These are phyloP conservation scores for Drosophila azteca DNA, from an alignment of 1,140 invertebrate species.

Conservation along the genomic window DNA sequence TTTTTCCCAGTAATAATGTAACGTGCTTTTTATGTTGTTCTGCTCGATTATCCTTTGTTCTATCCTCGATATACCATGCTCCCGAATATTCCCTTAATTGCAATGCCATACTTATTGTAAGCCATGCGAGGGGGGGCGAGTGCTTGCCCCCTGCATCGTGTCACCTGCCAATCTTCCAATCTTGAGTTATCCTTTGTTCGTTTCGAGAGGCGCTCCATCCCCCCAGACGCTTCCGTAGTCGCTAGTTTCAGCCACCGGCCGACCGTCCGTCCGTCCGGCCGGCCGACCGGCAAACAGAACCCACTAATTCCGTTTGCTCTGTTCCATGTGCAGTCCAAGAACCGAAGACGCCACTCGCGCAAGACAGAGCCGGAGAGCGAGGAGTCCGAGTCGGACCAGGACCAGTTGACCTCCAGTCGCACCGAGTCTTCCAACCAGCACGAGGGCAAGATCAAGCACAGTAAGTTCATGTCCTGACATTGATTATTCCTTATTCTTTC, in stretches of 20 bases:
- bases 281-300: not conserved
- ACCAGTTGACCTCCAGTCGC: constrained; percentile 89
- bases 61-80: constrained; percentile 3
- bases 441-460: constrained; percentile 89
- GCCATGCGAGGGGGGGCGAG: constrained; percentile 26
- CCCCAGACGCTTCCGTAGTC: constrained; percentile 72
- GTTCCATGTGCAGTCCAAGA: constrained; percentile 83
- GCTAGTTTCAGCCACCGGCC: constrained; percentile 40
- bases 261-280: not conserved
- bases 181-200: constrained; percentile 45
- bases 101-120: constrained; percentile 51
- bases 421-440: constrained; percentile 91
- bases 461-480: constrained; percentile 83
- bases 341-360: constrained; percentile 85
- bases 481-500: too few relatives aligned
- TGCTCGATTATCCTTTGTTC: constrained; percentile 53
- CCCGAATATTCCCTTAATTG: constrained; percentile 58
- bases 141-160: constrained; percentile 34
- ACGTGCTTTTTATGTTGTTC: constrained; percentile 74
- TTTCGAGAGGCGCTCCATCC: constrained; percentile 60
- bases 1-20: constrained; percentile 47
- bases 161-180: constrained; percentile 63
- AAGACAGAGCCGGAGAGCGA: constrained; percentile 89
- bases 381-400: constrained; percentile 90
- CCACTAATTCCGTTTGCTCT: constrained; percentile 69